phyloP scores from a whole-genome alignment of 2,113 vertebrate genomes.

The Stictonetta naevosa region DNA sequence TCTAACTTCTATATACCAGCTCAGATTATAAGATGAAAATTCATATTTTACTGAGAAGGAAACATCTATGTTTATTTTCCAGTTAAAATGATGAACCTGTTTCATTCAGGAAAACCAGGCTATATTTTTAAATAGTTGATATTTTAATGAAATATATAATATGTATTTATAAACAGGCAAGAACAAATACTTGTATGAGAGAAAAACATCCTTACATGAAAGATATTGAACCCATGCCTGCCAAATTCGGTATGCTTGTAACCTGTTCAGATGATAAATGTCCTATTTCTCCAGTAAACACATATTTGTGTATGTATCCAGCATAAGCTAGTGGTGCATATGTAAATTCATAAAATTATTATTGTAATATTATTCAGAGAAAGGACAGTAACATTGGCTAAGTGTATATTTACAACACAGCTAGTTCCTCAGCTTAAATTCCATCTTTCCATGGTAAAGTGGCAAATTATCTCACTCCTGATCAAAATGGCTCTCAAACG shows the following conservation, averaged over 20 bases:
- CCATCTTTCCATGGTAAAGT: constrained; percentile 60
- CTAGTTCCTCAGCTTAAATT: constrained; percentile 70
- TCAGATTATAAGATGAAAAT: background rate
- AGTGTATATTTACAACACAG: constrained; percentile 67
- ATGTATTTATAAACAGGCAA: background rate
- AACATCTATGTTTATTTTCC: background rate
- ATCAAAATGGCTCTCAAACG: background rate
- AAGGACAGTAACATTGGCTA: background rate
- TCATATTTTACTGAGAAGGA: background rate
- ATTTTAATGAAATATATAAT: background rate
- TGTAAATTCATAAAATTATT: background rate
- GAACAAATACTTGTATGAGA: background rate
- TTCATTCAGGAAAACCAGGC: background rate
- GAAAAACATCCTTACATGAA: background rate
- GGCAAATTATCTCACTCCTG: constrained; percentile 74
- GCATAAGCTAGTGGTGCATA: background rate
- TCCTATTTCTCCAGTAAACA: background rate
- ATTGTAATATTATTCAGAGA: background rate
- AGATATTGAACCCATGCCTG: background rate
- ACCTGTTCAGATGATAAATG: background rate
- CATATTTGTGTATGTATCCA: background rate
- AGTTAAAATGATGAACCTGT: background rate
- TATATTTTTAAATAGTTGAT: background rate
- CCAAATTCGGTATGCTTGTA: background rate
- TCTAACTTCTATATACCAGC: background rate